Evolutionary conservation across 2,113 vertebrate species (phyloP).

Genomic region (Eudyptes chrysolophus): DNA sequence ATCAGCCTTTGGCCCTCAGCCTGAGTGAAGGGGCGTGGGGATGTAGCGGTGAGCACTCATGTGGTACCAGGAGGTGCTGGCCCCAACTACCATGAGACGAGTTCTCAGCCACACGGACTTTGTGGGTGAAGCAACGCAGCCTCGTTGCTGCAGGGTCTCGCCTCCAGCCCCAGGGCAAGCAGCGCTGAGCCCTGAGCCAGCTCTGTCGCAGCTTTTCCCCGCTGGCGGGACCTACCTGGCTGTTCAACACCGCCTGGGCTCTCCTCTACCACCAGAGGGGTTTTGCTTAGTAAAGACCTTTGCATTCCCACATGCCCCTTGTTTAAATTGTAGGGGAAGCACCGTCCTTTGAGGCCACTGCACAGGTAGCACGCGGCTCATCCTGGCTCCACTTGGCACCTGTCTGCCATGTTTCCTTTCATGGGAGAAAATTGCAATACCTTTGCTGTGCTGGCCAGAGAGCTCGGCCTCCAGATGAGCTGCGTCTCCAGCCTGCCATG

Average conservation of each 20-base stretch:
- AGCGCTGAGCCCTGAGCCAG: background rate
- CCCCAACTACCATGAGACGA: background rate
- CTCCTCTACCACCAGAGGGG: background rate
- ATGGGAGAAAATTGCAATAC: background rate
- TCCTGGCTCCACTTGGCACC: background rate
- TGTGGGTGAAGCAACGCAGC: background rate
- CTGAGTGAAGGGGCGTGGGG: background rate
- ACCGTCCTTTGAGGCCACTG: accelerated
- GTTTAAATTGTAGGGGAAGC: background rate
- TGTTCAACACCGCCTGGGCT: accelerated
- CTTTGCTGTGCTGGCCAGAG: background rate
- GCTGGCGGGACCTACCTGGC: background rate
- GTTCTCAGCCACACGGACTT: background rate
- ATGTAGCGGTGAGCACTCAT: accelerated
- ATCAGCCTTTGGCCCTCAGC: background rate
- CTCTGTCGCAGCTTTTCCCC: background rate
- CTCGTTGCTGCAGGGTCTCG: accelerated
- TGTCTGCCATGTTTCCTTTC: accelerated
- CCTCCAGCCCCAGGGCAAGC: background rate
- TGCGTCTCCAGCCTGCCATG: background rate
- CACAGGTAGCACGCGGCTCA: background rate
- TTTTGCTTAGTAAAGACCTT: background rate
- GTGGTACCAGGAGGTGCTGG: background rate
- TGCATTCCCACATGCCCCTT: background rate
- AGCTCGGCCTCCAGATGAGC: background rate